A percentile compares a stretch with the other conserved stretches of the same genome.
These are phyloP conservation scores for Eriocheir sinensis DNA, from an alignment of 1,140 invertebrate species.

Conservation along the genomic window DNA sequence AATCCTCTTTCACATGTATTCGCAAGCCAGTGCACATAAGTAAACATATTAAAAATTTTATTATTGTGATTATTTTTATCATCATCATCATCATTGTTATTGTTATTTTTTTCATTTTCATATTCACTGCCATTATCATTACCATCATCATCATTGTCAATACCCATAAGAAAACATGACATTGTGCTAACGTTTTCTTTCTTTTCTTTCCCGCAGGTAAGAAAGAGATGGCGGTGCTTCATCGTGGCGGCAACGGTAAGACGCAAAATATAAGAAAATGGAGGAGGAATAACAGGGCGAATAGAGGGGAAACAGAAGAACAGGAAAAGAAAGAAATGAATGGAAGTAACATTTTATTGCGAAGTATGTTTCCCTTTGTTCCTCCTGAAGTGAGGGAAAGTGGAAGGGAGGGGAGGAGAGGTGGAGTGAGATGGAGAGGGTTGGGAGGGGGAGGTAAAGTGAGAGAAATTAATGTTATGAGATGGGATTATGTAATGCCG, in stretches of 20 bases:
- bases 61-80: neutral
- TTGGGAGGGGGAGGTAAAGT: neutral
- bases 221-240: neutral
- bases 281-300: neutral
- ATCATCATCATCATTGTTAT: neutral
- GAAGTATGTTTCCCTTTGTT: neutral
- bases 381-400: neutral
- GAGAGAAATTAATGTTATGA: conserved; percentile 4
- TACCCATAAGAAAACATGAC: too few species aligned
- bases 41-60: neutral
- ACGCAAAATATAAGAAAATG: neutral
- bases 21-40: too few species aligned
- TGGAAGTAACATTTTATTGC: neutral
- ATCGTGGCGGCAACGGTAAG: neutral
- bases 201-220: conserved; percentile 9
- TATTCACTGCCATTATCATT: too few species aligned
- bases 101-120: too few species aligned
- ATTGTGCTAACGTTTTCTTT: neutral
- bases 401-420: neutral
- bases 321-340: neutral
- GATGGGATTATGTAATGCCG: neutral
- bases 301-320: neutral
- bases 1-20: too few species aligned
- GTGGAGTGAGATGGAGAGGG: neutral
- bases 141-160: too few species aligned